Percentiles rank a stretch among this genome's conserved stretches.
phyloP scores from a whole-genome alignment of 2,888 invertebrate genomes.

The Alloscopus bannaensis region DNA sequence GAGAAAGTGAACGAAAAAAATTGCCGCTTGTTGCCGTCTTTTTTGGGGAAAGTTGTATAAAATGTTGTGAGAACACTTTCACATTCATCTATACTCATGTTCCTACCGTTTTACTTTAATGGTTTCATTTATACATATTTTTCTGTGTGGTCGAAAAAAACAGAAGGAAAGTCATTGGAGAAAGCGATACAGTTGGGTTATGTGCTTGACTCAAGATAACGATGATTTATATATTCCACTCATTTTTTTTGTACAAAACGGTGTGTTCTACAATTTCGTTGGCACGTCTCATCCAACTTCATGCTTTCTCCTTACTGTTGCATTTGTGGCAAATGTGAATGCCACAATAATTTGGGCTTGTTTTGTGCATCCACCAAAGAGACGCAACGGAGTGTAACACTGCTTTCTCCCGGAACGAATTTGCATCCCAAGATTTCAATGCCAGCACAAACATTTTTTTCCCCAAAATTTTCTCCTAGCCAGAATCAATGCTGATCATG shows the following conservation, averaged over 20 bases:
- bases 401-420: no score
- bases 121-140: no score
- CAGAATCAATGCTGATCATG: no score
- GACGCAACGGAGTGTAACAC: no score
- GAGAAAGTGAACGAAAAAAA: no score
- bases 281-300: not conserved
- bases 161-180: conserved; percentile 23
- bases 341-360: not conserved
- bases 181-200: not conserved
- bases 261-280: not conserved
- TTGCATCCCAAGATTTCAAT: no score
- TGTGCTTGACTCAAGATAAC: conserved; percentile 46
- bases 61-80: not conserved
- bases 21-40: conserved; percentile 49
- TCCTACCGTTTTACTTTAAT: no score
- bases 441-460: no score
- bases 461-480: no score
- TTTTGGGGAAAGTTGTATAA: not conserved
- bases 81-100: not conserved
- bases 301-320: not conserved
- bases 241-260: no score
- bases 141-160: not conserved
- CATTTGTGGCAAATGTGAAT: not conserved
- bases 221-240: conserved; percentile 57
- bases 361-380: no score